Percentiles rank a stretch among this genome's conserved stretches.
phyloP scores from a whole-genome alignment of 30 jellyfish, hydroid and myxozoan species.

The Aurelia aurita complex sp. Pacific region DNA sequence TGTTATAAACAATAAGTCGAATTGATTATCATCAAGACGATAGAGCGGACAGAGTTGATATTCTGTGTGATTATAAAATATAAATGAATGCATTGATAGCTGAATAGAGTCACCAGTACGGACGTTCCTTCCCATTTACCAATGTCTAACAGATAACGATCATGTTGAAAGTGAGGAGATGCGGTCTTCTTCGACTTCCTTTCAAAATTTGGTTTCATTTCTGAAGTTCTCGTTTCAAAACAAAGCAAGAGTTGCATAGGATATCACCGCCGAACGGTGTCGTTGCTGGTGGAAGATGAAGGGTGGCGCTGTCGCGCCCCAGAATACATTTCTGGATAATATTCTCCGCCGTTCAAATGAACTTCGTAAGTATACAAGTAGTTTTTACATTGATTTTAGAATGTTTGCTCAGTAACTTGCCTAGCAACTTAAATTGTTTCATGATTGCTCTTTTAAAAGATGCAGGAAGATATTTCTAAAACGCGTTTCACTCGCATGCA shows the following conservation, averaged over 20 bases:
- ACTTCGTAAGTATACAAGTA: conserved; percentile 45
- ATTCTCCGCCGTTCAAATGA: conserved; percentile 69
- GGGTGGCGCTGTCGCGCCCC: conserved; percentile 59
- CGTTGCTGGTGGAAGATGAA: conserved; percentile 25
- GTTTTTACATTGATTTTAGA: not conserved
- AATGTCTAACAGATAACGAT: too few relatives aligned
- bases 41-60: conserved; percentile 26
- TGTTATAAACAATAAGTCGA: conserved; percentile 22
- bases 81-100: conserved; percentile 14
- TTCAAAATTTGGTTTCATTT: too few relatives aligned
- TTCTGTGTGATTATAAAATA: conserved; percentile 36
- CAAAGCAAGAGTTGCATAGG: too few relatives aligned
- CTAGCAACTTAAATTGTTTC: too few relatives aligned
- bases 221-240: too few relatives aligned
- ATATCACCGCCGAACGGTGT: not conserved
- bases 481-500: too few relatives aligned
- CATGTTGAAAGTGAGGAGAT: too few relatives aligned
- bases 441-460: too few relatives aligned
- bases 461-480: too few relatives aligned
- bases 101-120: conserved; percentile 48
- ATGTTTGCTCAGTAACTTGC: not conserved
- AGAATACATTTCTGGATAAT: conserved; percentile 77
- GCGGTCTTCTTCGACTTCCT: too few relatives aligned
- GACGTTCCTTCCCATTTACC: too few relatives aligned
- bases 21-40: conserved; percentile 1